Base-by-base conservation (phyloP, 2,888 invertebrate genomes). In the Melanchra persicariae region DNA sequence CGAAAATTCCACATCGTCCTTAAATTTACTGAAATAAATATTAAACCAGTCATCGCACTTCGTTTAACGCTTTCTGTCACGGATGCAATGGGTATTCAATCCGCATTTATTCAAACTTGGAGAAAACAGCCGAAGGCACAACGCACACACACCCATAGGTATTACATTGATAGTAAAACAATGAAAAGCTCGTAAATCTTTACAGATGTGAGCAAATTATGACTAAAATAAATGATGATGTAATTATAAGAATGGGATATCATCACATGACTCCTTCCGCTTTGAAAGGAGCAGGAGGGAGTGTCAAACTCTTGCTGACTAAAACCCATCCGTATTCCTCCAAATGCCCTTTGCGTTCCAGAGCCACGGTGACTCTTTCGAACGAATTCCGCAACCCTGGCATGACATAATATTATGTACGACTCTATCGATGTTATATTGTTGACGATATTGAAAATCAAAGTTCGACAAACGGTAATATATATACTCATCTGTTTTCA, bases 31-130 rank as follows among this genome's bases (percentile, higher is more conserved):
- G 2, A 37, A 58, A 51, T 37, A 57, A 19, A 63, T 10, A 59
- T 34, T 45, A 1, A 37, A 26, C 34, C 34, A 70, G 19, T 30
- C 52, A 37, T 37, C 5, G 10, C n/a, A 51, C 9, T 45, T 24
- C 26, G 1, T 43, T 43, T 34, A 10, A 43, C 34, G 19, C n/a
- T 24, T 57, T 43, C 24, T 26, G 22, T 51, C 51, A 45, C 12
- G 24, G 9, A 12, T 51, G 34, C 37, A 58, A 62, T 58, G 24
- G 49, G 9, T 43, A 59, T 76, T 64, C 43, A 65, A 71, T 71
- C 65, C 43, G 15, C 47, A 62, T 65, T 58, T 22, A 47, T 77
- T 55, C 58, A 45, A 10, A 40, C 12, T 30, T 12, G 7, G 4
- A 45, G 59, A 66, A 67, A 66, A 60, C 26, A 54, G 40, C 59